Conservation (phyloP, 2,113 vertebrate species). For the Pituophis catenifer region DNA sequence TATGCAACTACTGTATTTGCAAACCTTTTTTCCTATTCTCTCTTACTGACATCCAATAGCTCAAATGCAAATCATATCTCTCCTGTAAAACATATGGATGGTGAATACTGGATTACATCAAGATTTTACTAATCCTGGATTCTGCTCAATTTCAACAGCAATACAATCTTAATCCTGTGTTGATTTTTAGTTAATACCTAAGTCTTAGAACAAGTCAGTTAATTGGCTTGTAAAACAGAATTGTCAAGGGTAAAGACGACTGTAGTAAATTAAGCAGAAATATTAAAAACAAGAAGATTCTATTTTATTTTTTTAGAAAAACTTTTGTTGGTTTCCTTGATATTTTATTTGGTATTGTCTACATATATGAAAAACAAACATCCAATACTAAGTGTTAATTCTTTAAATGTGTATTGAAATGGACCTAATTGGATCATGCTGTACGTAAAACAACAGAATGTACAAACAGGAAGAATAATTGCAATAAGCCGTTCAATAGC, state of each 20-base stretch:
- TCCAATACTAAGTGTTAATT: neutral
- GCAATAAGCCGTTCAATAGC: neutral
- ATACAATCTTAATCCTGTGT: neutral
- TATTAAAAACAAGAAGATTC: neutral
- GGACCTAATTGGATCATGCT: neutral
- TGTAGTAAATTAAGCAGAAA: neutral
- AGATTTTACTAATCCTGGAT: neutral
- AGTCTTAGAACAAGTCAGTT: constrained; percentile 7
- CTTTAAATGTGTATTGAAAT: neutral
- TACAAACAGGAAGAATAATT: neutral
- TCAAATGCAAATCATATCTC: neutral
- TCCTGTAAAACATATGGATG: neutral
- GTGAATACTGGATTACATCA: neutral
- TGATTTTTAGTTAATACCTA: constrained; percentile 1
- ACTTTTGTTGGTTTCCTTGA: neutral
- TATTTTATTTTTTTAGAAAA: neutral
- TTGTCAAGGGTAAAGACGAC: neutral
- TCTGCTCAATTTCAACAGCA: neutral
- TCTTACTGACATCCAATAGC: neutral
- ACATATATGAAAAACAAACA: neutral
- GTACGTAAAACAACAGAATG: neutral
- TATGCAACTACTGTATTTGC: neutral
- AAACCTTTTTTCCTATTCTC: neutral
- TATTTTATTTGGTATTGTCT: neutral
- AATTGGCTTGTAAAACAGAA: neutral